Evolutionary conservation across 2,113 vertebrate species (phyloP), one percentile per base, ranked within the genome.

Genomic region (Jacana jacana): DNA sequence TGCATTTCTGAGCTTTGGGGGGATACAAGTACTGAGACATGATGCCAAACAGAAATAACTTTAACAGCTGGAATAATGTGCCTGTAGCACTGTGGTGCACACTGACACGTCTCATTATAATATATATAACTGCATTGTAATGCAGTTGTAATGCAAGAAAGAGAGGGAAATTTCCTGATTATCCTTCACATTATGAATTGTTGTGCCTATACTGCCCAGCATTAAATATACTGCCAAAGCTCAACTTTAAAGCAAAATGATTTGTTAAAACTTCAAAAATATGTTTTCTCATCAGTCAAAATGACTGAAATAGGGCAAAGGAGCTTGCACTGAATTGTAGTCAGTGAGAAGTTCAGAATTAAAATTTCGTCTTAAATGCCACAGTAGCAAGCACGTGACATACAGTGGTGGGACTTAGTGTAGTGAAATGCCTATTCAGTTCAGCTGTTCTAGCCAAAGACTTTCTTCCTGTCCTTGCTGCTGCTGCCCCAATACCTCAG

Each of bases 11-110:
- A 89, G 88, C 84, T 94, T 91, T 86, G 54, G 35, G 33, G 48
- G 31, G 76, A 82, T 96, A 97, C 82, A 86, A 61, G 73, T 94
- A 31, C 91, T 80, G 82, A 78, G 63, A 76, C 0, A 5, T 80
- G 89, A 93, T 42, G 49, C 52, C 63, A 92, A 95, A 92, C 86
- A 77, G 60, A 92, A 97, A 72, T 81, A 77, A 87, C 72, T 88
- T 68, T 66, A 87, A 25, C 49, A 61, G 70, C 65, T 81, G 44
- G 75, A 92, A n/a, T 89, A 60, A 84, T 7, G 66, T 80, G 93
- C 89, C 78, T 86, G 72, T 86, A 82, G 71, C 79, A 63, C 35
- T 31, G 48, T 31, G 69, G 28, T 85, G 61, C 57, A 42, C 68
- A 12, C 46, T 61, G 31, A 37, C 65, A 4, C 5, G 13, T 75